Base-by-base conservation (phyloP, 2,113 vertebrate genomes). In the Leptobrachium ailaonicum region DNA sequence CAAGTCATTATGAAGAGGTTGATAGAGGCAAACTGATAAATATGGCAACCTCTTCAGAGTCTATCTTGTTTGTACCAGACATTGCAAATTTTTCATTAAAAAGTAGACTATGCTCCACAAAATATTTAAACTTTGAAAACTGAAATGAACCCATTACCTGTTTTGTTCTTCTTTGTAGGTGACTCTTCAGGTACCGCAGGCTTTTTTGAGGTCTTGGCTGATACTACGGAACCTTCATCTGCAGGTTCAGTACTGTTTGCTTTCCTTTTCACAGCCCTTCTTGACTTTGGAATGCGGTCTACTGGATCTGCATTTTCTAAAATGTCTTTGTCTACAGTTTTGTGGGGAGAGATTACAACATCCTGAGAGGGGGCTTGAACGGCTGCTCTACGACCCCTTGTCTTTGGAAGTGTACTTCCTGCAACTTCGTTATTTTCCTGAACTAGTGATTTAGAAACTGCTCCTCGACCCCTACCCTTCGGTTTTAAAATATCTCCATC, bases 91-190 rank as follows among this genome's bases (percentile, higher is more conserved):
- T 32, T 32, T 32, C 20, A 32, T 32, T 32, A 32, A 32, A 32
- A 32, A 0, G 20, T 32, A 32, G 20, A 32, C 20, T 32, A 32
- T 32, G 20, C 20, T 32, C 20, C 20, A 32, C 20, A 32, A 32
- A 32, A 32, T 32, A 32, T 32, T 32, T 32, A 32, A 32, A 32
- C 20, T 32, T 32, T 32, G 20, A 32, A 32, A 32, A 32, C 20
- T 32, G 20, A 32, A 32, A 32, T 32, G n/a, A 3, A 71, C n/a
- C 54, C 7, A 83, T 87, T 83, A 91, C 88, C 88, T 85, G 84
- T n/a, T 80, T 82, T 88, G 0, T 73, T 0, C 1, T 62, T 82
- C 71, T 89, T 90, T 75, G 85, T 6, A 7, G 82, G 41, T 0
- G 73, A 81, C 4, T 76, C 44, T 71, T 2, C 47, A 43, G 45